A percentile compares a stretch with the other conserved stretches of the same genome.
Evolutionary conservation across 2,797 vertebrate genomes (phyloP).

Genomic region (Remorina albescens): DNA sequence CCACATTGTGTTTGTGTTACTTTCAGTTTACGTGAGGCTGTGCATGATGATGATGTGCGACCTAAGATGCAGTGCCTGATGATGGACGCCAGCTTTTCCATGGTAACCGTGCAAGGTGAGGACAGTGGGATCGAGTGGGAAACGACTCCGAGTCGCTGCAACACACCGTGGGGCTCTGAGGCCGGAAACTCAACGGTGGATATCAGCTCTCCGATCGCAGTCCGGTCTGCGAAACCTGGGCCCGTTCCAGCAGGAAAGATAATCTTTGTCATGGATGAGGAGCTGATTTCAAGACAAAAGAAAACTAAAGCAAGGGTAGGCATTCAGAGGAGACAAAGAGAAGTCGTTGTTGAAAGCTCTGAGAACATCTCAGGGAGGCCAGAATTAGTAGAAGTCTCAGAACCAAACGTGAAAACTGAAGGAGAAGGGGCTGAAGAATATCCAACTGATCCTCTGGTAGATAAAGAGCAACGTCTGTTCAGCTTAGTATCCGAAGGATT

Average conservation of each 20-base stretch:
- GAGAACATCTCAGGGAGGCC: constrained; percentile 72
- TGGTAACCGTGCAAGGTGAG: constrained; percentile 93
- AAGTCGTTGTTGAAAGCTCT: constrained; percentile 39
- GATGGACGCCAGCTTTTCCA: constrained; percentile 93
- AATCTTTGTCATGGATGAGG: constrained; percentile 91
- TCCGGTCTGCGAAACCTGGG: constrained; percentile 70
- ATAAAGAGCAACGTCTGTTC: constrained; percentile 87
- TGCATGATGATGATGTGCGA: constrained; percentile 87
- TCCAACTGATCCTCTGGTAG: constrained; percentile 38
- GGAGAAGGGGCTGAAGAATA: constrained; percentile 54
- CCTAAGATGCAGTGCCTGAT: constrained; percentile 93
- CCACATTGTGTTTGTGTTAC: constrained; percentile 29
- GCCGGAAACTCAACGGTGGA: constrained; percentile 82
- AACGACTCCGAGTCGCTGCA: constrained; percentile 87
- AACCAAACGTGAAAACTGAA: constrained; percentile 76
- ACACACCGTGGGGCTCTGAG: constrained; percentile 90
- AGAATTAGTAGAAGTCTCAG: constrained; percentile 79
- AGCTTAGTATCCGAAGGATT: constrained; percentile 93
- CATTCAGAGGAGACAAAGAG: constrained; percentile 40
- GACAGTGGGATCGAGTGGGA: constrained; percentile 96
- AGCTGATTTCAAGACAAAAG: constrained; percentile 84
- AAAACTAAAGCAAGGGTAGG: constrained; percentile 62
- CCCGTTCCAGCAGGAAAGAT: constrained; percentile 88
- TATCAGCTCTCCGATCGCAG: constrained; percentile 57
- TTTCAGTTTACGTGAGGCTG: constrained; percentile 88